Evolutionary conservation across 2,888 invertebrate species (phyloP), one percentile per base, ranked within the genome.

Genomic region (Poecilobothrus nobilitatus): DNA sequence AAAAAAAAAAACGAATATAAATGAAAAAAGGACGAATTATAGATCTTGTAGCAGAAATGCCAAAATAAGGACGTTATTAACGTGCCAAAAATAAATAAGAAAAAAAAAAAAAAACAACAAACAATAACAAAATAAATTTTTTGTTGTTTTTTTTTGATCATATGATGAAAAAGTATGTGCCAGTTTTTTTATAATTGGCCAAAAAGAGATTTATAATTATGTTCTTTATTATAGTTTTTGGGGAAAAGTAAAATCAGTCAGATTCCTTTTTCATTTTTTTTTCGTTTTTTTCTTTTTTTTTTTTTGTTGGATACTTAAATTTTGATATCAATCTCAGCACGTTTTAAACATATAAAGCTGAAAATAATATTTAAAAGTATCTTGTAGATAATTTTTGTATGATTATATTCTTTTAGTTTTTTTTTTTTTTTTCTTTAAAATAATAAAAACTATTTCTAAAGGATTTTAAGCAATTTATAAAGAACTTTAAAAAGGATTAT

Each of bases 141-240:
- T 27, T 27, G 27, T n/a, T n/a, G n/a, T n/a, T n/a, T n/a, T n/a
- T n/a, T n/a, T n/a, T n/a, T n/a, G 27, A 27, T 27, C 27, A 27
- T 27, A 18, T 18, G 15, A 53, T 5, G 15, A 18, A 53, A 53
- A 6, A 53, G 18, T 53, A 12, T 53, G 18, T 53, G 53, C 53
- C 18, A 53, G n/a, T 53, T 41, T 53, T 53, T 27, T 27, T 12
- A 18, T 53, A 53, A 53, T 53, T 53, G 18, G 18, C n/a, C 15
- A 53, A 27, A 27, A 53, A 53, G 53, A 53, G 53, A 53, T 53
- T 53, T 53, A 53, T 53, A 53, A 53, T 53, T 53, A 53, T 18
- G 6, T 53, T 9, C 12, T 41, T 53, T 2, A 53, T 12, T 1
- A 12, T 53, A 18, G 18, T 15, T 53, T 27, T 27, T 27, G 27